phyloP scores from a whole-genome alignment of 1,140 invertebrate species.

The Drosophila quadrilineata region DNA sequence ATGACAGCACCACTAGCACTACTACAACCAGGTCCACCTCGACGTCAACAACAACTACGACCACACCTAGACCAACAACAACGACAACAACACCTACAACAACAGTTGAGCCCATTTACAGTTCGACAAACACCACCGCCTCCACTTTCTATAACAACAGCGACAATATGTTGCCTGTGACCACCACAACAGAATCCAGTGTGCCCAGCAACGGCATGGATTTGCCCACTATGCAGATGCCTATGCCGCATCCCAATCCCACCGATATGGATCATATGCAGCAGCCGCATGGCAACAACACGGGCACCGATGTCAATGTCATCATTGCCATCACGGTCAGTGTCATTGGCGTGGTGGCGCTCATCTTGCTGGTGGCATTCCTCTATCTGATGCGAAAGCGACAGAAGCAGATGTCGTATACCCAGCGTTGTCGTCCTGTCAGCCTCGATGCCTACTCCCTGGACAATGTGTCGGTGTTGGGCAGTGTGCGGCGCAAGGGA shows the following conservation, averaged over 20 bases:
- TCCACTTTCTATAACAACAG: conserved; percentile 10
- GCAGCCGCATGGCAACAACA: conserved; percentile 37
- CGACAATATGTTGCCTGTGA: conserved; percentile 27
- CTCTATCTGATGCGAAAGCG: conserved; percentile 88
- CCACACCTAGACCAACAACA: conserved; percentile 13
- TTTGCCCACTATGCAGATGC: conserved; percentile 9
- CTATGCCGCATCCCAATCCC: conserved; percentile 23
- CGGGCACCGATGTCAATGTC: conserved; percentile 80
- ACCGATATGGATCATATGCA: conserved; percentile 52
- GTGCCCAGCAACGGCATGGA: not conserved
- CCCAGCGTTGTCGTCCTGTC: conserved; percentile 92
- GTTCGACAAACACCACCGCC: conserved; percentile 23
- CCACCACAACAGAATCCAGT: conserved; percentile 2
- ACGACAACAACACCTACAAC: conserved; percentile 16
- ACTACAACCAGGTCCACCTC: not conserved
- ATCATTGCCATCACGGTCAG: conserved; percentile 83
- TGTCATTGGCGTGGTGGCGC: conserved; percentile 82
- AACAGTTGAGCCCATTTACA: conserved; percentile 32
- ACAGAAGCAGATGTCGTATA: conserved; percentile 86
- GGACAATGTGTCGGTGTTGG: conserved; percentile 93
- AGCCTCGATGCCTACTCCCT: conserved; percentile 93
- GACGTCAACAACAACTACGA: not conserved
- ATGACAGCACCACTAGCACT: conserved; percentile 46
- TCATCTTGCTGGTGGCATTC: conserved; percentile 85
- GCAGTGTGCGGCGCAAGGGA: conserved; percentile 87